Evolutionary conservation across 1,140 invertebrate species (phyloP), one percentile per base, ranked within the genome.

Genomic region (Temnothorax longispinosus): DNA sequence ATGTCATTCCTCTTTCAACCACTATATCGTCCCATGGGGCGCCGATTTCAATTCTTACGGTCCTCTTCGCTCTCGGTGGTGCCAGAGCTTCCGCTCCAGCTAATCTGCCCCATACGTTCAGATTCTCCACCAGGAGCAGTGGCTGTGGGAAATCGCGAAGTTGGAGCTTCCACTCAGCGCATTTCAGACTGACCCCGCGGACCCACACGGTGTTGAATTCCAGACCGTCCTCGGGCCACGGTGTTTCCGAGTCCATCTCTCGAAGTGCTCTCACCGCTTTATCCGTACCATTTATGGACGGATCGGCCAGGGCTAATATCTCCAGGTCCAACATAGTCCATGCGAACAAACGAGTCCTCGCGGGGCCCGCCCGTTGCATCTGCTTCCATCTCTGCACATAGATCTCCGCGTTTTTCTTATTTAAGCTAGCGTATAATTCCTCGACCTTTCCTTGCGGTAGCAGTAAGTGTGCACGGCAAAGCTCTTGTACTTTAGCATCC

Each of bases 141-240:
- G 98, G 98, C 92, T 99, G 98, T 0, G 99, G 99, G 94, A 99
- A 99, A 95, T 99, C 99, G n/a, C 99, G 96, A 78, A 99, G 96
- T 72, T 98, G 97, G 82, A 99, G 97, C 89, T 97, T 97, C 97
- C 98, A 99, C 91, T 97, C 97, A 35, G 96, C 96, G 88, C 98
- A 98, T 87, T 97, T 97, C 6, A 98, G 96, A 74, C 97, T 97
- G 13, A 99, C 96, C 54, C 97, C 97, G 10, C 99, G 96, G 90
- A 98, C 99, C 99, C 99, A 99, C 4, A 99, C 95, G 0, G 98
- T 99, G 0, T 96, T 97, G 95, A 99, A 99, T 92, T 99, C 98
- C 3, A 99, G 92, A 3, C 97, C 97, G 89, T 99, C 98, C 88
- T 98, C 98, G 0, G 98, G 99, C 97, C 98, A 99, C 0, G 98